Evolutionary conservation across 2,888 invertebrate genomes (phyloP).

Genomic region (Machimus atricapillus): DNA sequence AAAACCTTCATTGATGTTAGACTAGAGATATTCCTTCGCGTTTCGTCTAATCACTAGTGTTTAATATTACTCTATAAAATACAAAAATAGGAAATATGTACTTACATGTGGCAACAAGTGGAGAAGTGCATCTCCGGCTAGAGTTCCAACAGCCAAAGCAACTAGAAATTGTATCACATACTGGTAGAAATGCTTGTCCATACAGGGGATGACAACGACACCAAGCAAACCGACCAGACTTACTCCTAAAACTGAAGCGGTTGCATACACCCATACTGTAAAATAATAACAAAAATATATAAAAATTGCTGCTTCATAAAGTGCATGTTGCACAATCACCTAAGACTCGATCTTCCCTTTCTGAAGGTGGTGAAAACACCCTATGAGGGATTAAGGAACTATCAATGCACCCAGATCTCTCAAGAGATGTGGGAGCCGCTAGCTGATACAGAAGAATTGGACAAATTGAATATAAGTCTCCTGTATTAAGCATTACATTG

Average conservation of each 20-base stretch:
- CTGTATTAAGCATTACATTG: constrained; percentile 45
- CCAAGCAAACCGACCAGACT: constrained; percentile 87
- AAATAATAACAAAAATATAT: neutral
- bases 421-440: constrained; percentile 65
- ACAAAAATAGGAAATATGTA: neutral
- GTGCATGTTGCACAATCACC: constrained; percentile 50
- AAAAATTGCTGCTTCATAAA: neutral
- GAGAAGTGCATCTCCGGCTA: constrained; percentile 89
- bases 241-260: constrained; percentile 80
- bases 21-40: no score
- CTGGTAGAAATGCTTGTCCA: constrained; percentile 88
- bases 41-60: no score
- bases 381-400: constrained; percentile 56
- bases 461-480: constrained; percentile 66
- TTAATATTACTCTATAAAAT: neutral
- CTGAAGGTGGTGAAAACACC: constrained; percentile 45
- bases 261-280: constrained; percentile 84
- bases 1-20: no score
- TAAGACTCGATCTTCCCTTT: constrained; percentile 52
- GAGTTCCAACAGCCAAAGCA: constrained; percentile 89
- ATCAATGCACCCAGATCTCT: constrained; percentile 67
- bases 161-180: constrained; percentile 90
- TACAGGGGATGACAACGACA: constrained; percentile 88
- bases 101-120: constrained; percentile 90
- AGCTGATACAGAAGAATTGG: constrained; percentile 75